Evolutionary conservation across 2,113 vertebrate species (phyloP).

Genomic region (Colius striatus): DNA sequence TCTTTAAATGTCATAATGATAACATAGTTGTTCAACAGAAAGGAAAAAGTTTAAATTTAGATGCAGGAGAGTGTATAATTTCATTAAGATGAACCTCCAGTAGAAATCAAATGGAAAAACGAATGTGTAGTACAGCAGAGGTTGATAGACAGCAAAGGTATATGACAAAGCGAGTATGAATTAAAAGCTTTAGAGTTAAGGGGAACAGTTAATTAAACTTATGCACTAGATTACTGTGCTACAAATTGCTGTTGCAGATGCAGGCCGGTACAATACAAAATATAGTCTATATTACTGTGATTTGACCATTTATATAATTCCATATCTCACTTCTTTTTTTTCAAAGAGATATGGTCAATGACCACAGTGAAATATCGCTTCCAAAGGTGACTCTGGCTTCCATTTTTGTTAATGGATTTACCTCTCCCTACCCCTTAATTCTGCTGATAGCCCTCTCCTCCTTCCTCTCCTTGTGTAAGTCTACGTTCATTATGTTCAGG

Average conservation of each 20-base stretch:
- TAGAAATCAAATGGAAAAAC: not conserved
- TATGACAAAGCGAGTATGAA: not conserved
- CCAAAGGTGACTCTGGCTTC: not conserved
- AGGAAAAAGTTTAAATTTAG: slow-evolving; percentile 8
- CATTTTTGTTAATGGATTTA: too few relatives aligned
- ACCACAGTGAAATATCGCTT: not conserved
- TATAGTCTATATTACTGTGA: not conserved
- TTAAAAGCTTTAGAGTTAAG: not conserved
- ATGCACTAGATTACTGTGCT: not conserved
- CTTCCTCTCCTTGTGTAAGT: not conserved
- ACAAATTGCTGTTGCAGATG: not conserved
- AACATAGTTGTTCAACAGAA: slow-evolving; percentile 19
- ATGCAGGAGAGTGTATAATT: not conserved
- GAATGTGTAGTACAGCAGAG: not conserved
- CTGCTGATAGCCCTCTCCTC: not conserved
- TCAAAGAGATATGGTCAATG: not conserved
- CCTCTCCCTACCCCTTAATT: not conserved
- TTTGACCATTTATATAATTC: not conserved
- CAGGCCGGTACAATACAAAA: not conserved
- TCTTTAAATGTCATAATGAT: not conserved
- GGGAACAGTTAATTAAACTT: not conserved
- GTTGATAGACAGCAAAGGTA: not conserved
- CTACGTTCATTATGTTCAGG: not conserved
- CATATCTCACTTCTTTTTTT: not conserved
- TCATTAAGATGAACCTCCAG: not conserved